Evolutionary conservation across 1,140 invertebrate genomes (phyloP), one percentile per base, ranked within the genome.

Genomic region (Parasteatoda tepidariorum): DNA sequence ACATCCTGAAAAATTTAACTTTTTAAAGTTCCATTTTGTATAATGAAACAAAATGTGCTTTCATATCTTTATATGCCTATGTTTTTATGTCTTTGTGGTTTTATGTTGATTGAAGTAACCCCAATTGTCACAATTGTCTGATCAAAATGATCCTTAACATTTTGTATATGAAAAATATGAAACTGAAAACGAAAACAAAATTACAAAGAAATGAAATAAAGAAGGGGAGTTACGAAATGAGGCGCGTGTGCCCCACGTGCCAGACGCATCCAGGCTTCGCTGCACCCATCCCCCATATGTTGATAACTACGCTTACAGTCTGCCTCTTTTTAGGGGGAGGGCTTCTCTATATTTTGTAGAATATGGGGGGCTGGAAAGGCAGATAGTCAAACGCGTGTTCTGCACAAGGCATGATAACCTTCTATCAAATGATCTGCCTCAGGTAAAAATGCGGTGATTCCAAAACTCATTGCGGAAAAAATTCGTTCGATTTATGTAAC

Each of bases 211-310:
- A 31, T 34, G 68, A 38, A 34, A 26, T 24, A 30, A 31, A 30
- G 9, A 2, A 26, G 66, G 34, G 18, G 66, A 4, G 0, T n/a
- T 61, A 26, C 48, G 30, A 22, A 31, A 74, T 18, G 33, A 30
- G 38, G 30, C 78, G 57, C 78, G 78, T 82, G 78, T 41, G 13
- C 7, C 48, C 61, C 78, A 82, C 78, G 75, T 59, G 75, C 41
- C 38, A 22, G 74, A 24, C 57, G 55, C 33, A 18, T 62, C 64
- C 62, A 68, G 31, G 76, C 62, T 79, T 30, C 78, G 68, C 48
- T 82, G 55, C 18, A 38, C 67, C 28, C 78, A 64, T 41, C 66
- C 78, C 78, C 30, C 78, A 82, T 48, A 82, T 82, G 78, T 70
- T 70, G 24, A 30, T 4, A 38, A 55, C 30, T 61, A 70, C 78